Evolutionary conservation across 2,797 vertebrate genomes (phyloP), one percentile per base, ranked within the genome.

Genomic region (Molossus alvarezi): DNA sequence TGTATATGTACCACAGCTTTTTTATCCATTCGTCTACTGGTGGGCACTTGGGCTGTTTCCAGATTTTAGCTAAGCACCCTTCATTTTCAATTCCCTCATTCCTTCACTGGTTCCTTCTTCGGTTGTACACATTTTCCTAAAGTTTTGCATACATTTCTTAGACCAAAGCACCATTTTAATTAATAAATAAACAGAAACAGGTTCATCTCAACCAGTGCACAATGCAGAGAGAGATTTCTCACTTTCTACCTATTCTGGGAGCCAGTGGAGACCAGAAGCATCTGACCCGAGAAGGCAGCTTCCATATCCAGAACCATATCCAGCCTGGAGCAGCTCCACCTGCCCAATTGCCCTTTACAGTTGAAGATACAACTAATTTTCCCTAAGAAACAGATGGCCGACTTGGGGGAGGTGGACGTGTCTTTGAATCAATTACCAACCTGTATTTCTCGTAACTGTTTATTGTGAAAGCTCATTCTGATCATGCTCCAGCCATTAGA

Each of bases 301-400:
- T 25, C 20, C 23, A 2, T 5, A 33, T 51, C 12, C 53, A 58
- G 69, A 57, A 21, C 25, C 18, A 25, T 10, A 23, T 9, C 41
- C 20, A 23, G 15, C 57, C 53, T 9, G 23, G 62, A 60, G 23
- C 15, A 27, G 15, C 25, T 37, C 86, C n/a, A 23, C 82, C 57
- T 75, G n/a, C 73, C 41, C 64, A 84, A 29, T 64, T 94, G 73
- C 45, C 82, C 88, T 91, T 55, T 62, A 51, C 37, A 85, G 23
- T 6, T 51, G n/a, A 80, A 90, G 64, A 71, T 37, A 67, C 45
- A 94, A 37, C 57, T 81, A 58, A 73, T 41, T 82, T 91, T 64
- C 33, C 51, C 65, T 77, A 89, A 85, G n/a, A 93, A 93, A 73
- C 57, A 90, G 71, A 51, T 9, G 45, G 23, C 4, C 33, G 33